Percentiles rank a stretch among this genome's conserved stretches.
Evolutionary conservation across 2,113 vertebrate genomes (phyloP).

Genomic region (Tursiops truncatus): DNA sequence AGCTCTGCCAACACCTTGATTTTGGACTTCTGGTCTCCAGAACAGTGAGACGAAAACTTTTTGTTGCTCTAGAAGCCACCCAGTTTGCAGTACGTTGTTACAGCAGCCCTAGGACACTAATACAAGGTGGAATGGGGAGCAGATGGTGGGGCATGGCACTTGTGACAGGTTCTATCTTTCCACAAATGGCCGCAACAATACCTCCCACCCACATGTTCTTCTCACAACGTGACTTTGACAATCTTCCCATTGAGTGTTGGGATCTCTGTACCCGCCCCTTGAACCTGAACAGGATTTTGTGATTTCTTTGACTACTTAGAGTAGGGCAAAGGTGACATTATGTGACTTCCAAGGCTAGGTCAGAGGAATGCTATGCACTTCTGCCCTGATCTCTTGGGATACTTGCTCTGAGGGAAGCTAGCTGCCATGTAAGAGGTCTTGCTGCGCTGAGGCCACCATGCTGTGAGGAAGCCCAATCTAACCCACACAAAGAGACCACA

Average conservation of each 20-base stretch:
- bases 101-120: background rate
- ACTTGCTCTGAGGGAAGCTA: background rate
- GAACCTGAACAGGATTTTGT: background rate
- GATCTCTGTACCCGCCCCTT: background rate
- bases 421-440: background rate
- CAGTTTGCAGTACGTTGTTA: background rate
- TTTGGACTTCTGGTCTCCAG: background rate
- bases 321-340: background rate
- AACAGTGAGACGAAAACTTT: background rate
- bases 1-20: background rate
- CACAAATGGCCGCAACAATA: too few species aligned
- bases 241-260: background rate
- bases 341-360: background rate
- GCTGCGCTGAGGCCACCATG: background rate
- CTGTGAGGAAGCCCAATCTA: background rate
- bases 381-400: background rate
- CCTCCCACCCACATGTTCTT: background rate
- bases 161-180: background rate
- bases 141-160: accelerated
- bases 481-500: background rate
- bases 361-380: background rate
- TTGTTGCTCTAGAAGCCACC: background rate
- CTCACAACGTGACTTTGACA: background rate
- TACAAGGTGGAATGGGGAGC: background rate
- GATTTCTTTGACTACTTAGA: background rate